A percentile compares a stretch with the other conserved stretches of the same genome.
Conservation (phyloP, 2,113 vertebrate species). For the Apistogramma diplotaenia region DNA sequence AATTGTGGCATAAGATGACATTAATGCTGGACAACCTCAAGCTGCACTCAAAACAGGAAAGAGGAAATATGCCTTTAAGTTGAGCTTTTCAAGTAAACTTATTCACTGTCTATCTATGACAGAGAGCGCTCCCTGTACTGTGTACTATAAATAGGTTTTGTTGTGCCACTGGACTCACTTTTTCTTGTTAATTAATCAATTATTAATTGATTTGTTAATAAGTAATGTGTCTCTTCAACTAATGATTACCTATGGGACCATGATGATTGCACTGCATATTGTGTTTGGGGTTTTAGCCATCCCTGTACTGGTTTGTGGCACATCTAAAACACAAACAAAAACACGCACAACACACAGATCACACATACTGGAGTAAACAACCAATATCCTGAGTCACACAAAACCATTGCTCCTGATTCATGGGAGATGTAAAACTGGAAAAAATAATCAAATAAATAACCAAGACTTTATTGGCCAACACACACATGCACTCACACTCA, state of each 20-base stretch:
- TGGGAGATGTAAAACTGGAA: constrained; percentile 43
- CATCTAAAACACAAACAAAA: not conserved
- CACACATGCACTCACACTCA: not conserved
- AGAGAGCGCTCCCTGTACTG: not conserved
- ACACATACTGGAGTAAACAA: not conserved
- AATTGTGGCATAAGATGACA: not conserved
- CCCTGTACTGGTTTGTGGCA: not conserved
- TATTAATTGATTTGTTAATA: constrained; percentile 66
- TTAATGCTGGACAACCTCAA: not conserved
- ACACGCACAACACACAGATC: not conserved
- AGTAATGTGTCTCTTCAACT: constrained; percentile 67
- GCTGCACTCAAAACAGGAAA: constrained; percentile 1
- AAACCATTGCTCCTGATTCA: constrained; percentile 56
- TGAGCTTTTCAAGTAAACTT: not conserved
- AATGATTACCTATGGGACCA: constrained; percentile 55
- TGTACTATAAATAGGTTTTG: constrained; percentile 54
- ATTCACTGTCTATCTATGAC: not conserved
- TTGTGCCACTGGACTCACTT: constrained; percentile 39
- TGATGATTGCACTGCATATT: constrained; percentile 22
- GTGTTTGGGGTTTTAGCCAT: not conserved
- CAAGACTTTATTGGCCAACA: not conserved
- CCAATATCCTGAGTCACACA: constrained; percentile 22
- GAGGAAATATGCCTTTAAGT: not conserved
- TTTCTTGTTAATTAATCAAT: constrained; percentile 68
- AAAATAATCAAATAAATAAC: constrained; percentile 74